phyloP scores from a whole-genome alignment of 2,888 invertebrate species.

The Heliconius hortense region DNA sequence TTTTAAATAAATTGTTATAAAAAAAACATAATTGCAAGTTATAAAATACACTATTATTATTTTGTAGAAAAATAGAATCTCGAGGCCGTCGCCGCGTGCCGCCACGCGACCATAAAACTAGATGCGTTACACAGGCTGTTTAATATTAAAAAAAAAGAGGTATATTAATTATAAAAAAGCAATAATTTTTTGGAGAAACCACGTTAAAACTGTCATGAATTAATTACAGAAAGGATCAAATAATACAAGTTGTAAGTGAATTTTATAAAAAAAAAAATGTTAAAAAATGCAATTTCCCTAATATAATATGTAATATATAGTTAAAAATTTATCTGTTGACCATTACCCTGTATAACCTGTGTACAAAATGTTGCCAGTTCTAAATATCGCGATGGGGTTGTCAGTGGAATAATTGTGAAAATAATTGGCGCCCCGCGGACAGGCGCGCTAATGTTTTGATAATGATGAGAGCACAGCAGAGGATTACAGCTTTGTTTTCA shows the following conservation, averaged over 20 bases:
- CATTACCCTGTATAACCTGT: conserved; percentile 22
- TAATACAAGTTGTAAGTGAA: neutral
- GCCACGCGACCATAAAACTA: conserved; percentile 51
- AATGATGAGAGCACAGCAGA: conserved; percentile 67
- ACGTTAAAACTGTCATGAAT: neutral
- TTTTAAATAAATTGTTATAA: conserved; percentile 7
- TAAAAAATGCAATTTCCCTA: neutral
- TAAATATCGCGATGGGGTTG: conserved; percentile 74
- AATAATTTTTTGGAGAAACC: neutral
- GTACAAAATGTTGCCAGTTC: conserved; percentile 60
- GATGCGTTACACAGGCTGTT: conserved; percentile 7
- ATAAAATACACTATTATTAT: conserved; percentile 44
- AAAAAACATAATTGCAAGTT: conserved; percentile 31
- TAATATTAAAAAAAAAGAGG: neutral
- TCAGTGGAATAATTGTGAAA: conserved; percentile 52
- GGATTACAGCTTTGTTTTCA: conserved; percentile 70
- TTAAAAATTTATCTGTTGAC: neutral
- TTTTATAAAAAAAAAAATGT: too few species aligned
- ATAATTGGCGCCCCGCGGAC: conserved; percentile 80
- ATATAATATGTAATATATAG: neutral
- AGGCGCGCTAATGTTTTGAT: conserved; percentile 76
- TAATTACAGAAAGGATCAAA: neutral
- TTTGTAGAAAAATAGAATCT: conserved; percentile 41
- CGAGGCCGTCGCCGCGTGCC: conserved; percentile 47
- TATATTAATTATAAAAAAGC: neutral